Evolutionary conservation across 2,113 vertebrate genomes (phyloP).

Genomic region (Suncus etruscus): DNA sequence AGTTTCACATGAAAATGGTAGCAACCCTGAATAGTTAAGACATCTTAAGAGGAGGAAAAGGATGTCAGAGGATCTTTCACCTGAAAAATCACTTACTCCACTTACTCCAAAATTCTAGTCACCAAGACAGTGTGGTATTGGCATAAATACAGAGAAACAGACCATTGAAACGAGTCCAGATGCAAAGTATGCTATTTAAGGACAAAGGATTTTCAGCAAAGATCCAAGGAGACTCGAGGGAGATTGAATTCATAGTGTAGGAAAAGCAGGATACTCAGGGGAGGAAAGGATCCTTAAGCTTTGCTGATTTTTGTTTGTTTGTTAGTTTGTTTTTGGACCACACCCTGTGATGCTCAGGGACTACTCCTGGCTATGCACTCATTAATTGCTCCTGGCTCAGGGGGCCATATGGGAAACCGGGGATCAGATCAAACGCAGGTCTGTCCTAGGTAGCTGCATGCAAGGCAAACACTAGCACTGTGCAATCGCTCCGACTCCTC

Average conservation of each 20-base stretch:
- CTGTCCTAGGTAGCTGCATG: no score
- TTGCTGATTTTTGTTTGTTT: background rate
- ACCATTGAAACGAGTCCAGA: background rate
- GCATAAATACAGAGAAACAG: background rate
- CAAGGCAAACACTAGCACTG: no score
- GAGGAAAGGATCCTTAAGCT: background rate
- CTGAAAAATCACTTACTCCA: background rate
- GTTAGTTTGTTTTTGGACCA: no score
- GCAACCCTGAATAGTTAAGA: constrained; percentile 40
- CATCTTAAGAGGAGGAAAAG: background rate
- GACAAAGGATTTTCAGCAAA: constrained; percentile 27
- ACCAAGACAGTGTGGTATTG: background rate
- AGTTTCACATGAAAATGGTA: constrained; percentile 52
- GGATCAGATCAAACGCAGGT: no score
- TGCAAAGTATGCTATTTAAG: background rate
- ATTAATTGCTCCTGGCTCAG: no score
- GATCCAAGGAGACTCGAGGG: background rate
- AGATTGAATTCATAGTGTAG: constrained; percentile 18
- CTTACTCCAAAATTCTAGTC: background rate
- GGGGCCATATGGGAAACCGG: no score
- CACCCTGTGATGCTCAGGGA: no score
- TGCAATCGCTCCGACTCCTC: no score
- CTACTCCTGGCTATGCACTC: no score
- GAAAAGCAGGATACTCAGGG: constrained; percentile 36
- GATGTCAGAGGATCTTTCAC: background rate